These are phyloP conservation scores for Metacarcinus magister DNA, from an alignment of 2,888 invertebrate species.

Conservation along the genomic window DNA sequence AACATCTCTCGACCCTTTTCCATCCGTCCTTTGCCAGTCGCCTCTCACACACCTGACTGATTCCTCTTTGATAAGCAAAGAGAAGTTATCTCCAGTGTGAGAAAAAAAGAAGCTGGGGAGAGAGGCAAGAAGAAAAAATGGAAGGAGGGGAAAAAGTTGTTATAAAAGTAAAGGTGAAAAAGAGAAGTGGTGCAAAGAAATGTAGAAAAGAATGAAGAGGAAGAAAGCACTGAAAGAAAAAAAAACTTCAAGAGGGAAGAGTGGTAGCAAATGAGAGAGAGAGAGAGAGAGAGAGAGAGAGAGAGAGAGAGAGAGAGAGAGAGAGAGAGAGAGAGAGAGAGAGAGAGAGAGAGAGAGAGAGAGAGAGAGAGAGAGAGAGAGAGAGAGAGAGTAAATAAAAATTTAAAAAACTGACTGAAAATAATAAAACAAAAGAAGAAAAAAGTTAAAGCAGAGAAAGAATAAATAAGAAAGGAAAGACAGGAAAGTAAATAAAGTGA, in stretches of 20 bases:
- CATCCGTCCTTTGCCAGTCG: not conserved
- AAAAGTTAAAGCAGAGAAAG: not conserved
- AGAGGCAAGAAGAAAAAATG: not conserved
- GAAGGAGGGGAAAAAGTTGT: not conserved
- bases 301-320: conserved; percentile 14
- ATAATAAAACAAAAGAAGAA: not conserved
- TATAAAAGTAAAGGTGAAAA: not conserved
- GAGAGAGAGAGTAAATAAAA: not conserved
- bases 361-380: conserved; percentile 10
- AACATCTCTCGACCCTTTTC: not conserved
- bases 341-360: conserved; percentile 5
- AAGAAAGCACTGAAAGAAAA: not conserved
- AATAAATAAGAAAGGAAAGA: not conserved
- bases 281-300: conserved; percentile 14
- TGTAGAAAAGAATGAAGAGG: not conserved
- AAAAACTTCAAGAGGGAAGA: not conserved
- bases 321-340: conserved; percentile 18
- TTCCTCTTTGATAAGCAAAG: conserved; percentile 36
- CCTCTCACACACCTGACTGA: not conserved
- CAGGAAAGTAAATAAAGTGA: not conserved
- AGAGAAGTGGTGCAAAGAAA: not conserved
- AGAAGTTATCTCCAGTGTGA: not conserved
- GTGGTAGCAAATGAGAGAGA: not conserved
- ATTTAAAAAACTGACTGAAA: not conserved
- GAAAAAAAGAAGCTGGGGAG: not conserved